These are phyloP conservation scores for Phorcus lineatus DNA, from an alignment of 2,888 invertebrate genomes.

Conservation along the genomic window DNA sequence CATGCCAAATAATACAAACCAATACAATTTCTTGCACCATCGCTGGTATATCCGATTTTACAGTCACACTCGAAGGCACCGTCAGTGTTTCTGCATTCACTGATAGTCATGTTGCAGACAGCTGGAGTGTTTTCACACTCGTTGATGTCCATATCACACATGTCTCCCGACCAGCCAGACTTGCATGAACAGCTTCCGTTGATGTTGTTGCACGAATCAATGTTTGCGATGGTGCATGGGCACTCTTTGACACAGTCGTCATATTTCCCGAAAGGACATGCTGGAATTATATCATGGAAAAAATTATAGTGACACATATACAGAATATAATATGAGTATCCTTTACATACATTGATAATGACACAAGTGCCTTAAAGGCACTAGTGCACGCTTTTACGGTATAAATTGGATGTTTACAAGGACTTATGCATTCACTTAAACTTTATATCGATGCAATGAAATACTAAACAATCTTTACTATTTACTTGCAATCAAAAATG, in stretches of 20 bases:
- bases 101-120: not conserved
- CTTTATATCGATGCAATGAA: too few species aligned
- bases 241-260: slow-evolving; percentile 33
- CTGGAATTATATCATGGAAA: slow-evolving; percentile 31
- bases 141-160: slow-evolving; percentile 25
- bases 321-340: too few species aligned
- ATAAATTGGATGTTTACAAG: too few species aligned
- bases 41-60: slow-evolving; percentile 35
- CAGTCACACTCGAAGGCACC: slow-evolving; percentile 37
- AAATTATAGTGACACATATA: too few species aligned
- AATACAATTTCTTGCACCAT: too few species aligned
- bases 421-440: too few species aligned
- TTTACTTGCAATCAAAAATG: too few species aligned
- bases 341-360: too few species aligned
- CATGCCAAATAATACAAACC: too few species aligned
- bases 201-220: slow-evolving; percentile 32
- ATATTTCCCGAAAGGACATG: slow-evolving; percentile 23
- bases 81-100: slow-evolving; percentile 21
- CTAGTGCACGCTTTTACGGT: too few species aligned
- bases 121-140: slow-evolving; percentile 20
- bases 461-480: too few species aligned
- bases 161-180: slow-evolving; percentile 34
- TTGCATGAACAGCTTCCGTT: slow-evolving; percentile 41
- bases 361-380: too few species aligned
- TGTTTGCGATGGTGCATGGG: slow-evolving; percentile 29